Evolutionary conservation across 30 jellyfish, hydroid and myxozoan species (phyloP).

Genomic region (Chrysaora quinquecirrha): DNA sequence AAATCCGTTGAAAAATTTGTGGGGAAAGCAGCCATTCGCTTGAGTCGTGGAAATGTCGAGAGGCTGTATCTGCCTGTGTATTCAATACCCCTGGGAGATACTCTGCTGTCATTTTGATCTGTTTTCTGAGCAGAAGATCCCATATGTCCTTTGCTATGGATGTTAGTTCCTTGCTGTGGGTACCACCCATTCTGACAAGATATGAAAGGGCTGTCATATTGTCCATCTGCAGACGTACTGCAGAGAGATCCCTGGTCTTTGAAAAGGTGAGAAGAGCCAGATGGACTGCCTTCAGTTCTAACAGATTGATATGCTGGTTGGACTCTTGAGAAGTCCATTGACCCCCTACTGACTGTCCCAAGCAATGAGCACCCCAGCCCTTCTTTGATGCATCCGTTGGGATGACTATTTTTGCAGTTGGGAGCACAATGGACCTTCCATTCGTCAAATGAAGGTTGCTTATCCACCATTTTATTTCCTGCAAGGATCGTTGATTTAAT

Average conservation of each 20-base stretch:
- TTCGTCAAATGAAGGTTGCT: constrained; percentile 15
- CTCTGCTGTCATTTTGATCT: constrained; percentile 55
- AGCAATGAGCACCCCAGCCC: constrained; percentile 52
- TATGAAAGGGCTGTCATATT: constrained; percentile 29
- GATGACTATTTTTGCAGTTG: constrained; percentile 12
- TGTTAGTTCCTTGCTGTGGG: constrained; percentile 15
- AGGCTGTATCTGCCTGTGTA: constrained; percentile 20
- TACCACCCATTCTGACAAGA: constrained; percentile 24
- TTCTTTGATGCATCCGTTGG: constrained; percentile 51
- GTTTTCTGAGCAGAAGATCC: constrained; percentile 29
- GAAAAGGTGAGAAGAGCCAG: constrained; percentile 22
- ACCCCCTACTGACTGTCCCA: constrained; percentile 9
- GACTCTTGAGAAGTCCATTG: constrained; percentile 25
- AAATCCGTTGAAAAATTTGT: constrained; percentile 11
- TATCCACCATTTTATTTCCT: constrained; percentile 42
- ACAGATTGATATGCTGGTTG: neutral
- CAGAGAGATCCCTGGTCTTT: neutral
- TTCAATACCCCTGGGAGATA: constrained; percentile 41
- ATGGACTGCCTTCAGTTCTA: constrained; percentile 15
- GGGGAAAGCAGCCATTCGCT: constrained; percentile 39
- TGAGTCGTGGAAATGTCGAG: constrained; percentile 22
- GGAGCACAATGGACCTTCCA: neutral
- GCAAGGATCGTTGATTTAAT: neutral
- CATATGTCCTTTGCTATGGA: constrained; percentile 35
- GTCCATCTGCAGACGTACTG: constrained; percentile 44